Base-by-base conservation (phyloP, 2,113 vertebrate species). In the Clarias batrachus region DNA sequence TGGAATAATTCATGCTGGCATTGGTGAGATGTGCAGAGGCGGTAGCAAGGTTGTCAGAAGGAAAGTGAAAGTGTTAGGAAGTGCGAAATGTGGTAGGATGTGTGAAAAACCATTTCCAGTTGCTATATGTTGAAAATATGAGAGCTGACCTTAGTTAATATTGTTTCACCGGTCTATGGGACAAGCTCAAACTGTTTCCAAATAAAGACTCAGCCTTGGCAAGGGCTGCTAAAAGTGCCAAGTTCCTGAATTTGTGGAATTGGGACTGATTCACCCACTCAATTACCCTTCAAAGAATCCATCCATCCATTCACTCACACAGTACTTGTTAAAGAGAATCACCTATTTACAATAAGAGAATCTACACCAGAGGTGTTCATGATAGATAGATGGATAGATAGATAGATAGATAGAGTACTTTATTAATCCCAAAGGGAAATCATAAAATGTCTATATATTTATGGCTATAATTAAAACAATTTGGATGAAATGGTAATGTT, bases 81-180 rank as follows among this genome's bases (percentile, higher is more conserved):
- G 41, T 76, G 73, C 52, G 73, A 76, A 52, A 76, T 10, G 71
- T 54, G 23, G 41, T n/a, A 76, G 73, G 41, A 76, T 76, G 41
- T 52, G 73, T 52, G 73, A 76, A 52, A 52, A 76, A 25, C 21
- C 37, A 74, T 74, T 74, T 52, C 41, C 41, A n/a, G 3, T 52
- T 12, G 23, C 41, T 52, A 14, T n/a, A 76, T 76, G 41, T 76
- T 54, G 41, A 52, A 52, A 52, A 74, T 74, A 73, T 73, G 30
- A 41, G 8, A 23, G 71, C 19, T 73, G 71, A 48, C 37, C 33
- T 41, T 37, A 9, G 6, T 19, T 70, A 33, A 70, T 70, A 71
- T 71, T 71, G 30, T 41, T 71, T 37, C 17, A 37, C 70, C 1
- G 9, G 33, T 73, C 70, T 73, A 37, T 41, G 37, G 21, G 41